Evolutionary conservation across 30 jellyfish, hydroid and myxozoan species (phyloP), one percentile per base, ranked within the genome.

Genomic region (Morbakka virulenta): DNA sequence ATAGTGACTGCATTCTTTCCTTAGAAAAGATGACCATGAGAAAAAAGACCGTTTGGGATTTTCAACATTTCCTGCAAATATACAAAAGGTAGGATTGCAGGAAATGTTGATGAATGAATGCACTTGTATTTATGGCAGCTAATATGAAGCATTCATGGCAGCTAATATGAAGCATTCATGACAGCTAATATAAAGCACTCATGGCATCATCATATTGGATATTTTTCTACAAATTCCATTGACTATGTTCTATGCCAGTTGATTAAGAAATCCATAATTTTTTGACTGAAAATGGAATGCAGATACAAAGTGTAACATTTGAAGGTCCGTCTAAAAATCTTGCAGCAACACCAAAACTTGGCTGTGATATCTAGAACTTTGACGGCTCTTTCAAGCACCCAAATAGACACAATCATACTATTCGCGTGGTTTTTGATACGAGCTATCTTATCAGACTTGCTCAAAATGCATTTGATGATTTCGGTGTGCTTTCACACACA

Each of bases 201-300:
- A 22, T 78, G 89, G 89, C 26, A 1, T 48, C 48, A 12, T 20
- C 89, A 82, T 23, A 76, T 32, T 31, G 87, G 64, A n/a, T 78
- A 78, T 29, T 78, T 78, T 49, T 30, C 65, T 23, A 78, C 89
- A 21, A 51, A 73, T 0, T 14, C 1, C 17, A 3, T 73, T 1
- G 28, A 73, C 33, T 53, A 50, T 57, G 28, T 51, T 52, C 30
- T 72, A 30, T 13, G n/a, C 41, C 84, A 72, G 27, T 14, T 48
- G 0, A n/a, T 72, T 21, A 4, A 62, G 52, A 80, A 61, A 30
- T 48, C 67, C 50, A 76, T 76, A 53, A 53, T 29, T 48, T 76
- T 22, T 51, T 61, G 31, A 61, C 82, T 0, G 87, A 76, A 41
- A 33, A 53, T 20, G 82, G 87, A 17, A 61, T 47, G 29, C 68